phyloP scores from a whole-genome alignment of 2,113 vertebrate species.

The Lagenorhynchus albirostris region DNA sequence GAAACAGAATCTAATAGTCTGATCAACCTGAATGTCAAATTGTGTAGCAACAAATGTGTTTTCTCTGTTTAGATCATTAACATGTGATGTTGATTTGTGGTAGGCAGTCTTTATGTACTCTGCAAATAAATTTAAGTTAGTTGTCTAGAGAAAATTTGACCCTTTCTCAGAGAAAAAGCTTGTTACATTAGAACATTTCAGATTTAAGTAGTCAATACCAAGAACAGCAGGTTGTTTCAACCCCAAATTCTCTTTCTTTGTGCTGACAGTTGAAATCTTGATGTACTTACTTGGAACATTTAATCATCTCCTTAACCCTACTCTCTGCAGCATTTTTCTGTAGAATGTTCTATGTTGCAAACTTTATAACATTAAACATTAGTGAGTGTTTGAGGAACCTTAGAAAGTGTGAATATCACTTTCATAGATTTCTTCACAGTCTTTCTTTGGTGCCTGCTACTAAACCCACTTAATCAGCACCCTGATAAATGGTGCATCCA shows the following conservation, averaged over 20 bases:
- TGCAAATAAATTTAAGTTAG: neutral
- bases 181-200: neutral
- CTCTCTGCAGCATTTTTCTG: neutral
- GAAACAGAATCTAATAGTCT: neutral
- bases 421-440: conserved; percentile 16
- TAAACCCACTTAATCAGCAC: conserved; percentile 53
- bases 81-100: neutral
- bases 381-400: neutral
- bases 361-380: neutral
- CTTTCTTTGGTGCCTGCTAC: conserved; percentile 26
- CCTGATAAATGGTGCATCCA: conserved; percentile 48
- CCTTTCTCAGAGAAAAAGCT: neutral
- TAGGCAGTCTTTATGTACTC: neutral
- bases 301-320: neutral
- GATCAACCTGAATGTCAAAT: neutral
- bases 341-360: neutral
- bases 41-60: neutral
- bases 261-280: neutral
- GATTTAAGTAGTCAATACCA: neutral
- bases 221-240: neutral
- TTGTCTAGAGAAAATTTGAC: neutral
- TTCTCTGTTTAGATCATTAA: neutral
- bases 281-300: neutral
- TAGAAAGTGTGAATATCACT: conserved; percentile 16
- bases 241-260: neutral